Base-by-base conservation (phyloP, 2,113 vertebrate genomes). In the Ploceus nigricollis region DNA sequence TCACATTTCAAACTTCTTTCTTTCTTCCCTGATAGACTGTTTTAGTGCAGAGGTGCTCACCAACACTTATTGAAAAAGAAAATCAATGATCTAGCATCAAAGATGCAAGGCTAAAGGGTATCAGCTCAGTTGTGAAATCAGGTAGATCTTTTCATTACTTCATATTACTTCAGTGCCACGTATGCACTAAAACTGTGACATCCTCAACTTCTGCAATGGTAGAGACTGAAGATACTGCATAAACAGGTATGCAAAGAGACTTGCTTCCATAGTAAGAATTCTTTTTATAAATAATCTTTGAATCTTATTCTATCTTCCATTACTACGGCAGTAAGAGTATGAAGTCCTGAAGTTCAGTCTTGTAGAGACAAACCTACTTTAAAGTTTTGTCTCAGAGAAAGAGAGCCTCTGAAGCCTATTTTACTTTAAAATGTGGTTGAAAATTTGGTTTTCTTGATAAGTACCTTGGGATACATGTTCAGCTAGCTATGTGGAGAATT, bases 401-500 rank as follows among this genome's bases (percentile, higher is more conserved):
- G 37, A 35, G 90, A 87, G 15, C 25, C n/a, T 89, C 66, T 89
- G 71, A 94, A 89, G 53, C 40, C 44, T 69, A n/a, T 82, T 92
- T 92, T 54, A 61, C 44, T 93, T 93, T 53, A 42, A 95, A 87
- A 89, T 39, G 37, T 76, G 87, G 69, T 87, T 89, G 61, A 57
- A 95, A 87, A 25, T 89, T 80, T 93, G 18, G 27, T 82, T 84
- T 94, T 76, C 48, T 87, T 82, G 66, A 5, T 82, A 81, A 85
- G 40, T 79, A n/a, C 70, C 76, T 93, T 85, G 73, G 45, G 48
- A 37, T 85, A 65, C 87, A 94, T 65, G 57, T 89, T 97, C 78
- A 94, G 61, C 37, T 75, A 75, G 25, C 77, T 95, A 11, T 82
- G 53, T 79, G 54, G 84, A 87, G 78, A 94, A 85, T 87, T 91